Percentiles rank a stretch among this genome's conserved stretches.
phyloP scores from a whole-genome alignment of 2,113 vertebrate genomes.

The Nannobrachium achirus region DNA sequence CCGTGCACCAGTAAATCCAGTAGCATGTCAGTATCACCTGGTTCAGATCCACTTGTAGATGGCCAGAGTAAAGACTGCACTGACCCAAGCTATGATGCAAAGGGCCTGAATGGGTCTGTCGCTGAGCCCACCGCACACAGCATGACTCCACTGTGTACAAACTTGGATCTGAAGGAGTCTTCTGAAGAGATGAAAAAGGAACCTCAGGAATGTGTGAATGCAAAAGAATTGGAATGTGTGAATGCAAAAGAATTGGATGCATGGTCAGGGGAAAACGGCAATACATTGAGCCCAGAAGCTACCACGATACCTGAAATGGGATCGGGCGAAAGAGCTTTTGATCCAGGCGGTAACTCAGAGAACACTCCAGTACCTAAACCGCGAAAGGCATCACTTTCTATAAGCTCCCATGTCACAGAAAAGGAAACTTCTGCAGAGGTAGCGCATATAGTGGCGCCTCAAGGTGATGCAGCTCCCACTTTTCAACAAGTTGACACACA shows the following conservation, averaged over 20 bases:
- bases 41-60: conserved; percentile 4
- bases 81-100: background rate
- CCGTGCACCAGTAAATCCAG: background rate
- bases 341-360: conserved; percentile 44
- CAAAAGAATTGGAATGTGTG: background rate
- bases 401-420: background rate
- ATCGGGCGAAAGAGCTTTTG: conserved; percentile 51
- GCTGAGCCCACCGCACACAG: background rate
- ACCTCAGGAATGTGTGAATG: background rate
- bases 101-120: background rate
- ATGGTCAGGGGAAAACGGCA: background rate
- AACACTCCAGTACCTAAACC: conserved; percentile 32
- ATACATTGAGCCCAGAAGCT: conserved; percentile 11
- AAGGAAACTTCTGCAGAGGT: background rate
- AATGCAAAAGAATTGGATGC: background rate
- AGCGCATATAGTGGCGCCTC: background rate
- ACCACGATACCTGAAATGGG: conserved; percentile 21
- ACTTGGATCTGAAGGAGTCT: background rate
- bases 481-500: background rate
- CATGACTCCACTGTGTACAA: background rate
- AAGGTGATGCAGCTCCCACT: background rate
- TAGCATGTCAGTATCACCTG: background rate
- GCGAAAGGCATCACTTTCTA: background rate
- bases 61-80: background rate
- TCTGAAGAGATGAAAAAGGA: background rate